Conservation (phyloP, 92 coral and sea anemone genomes). For the Epizoanthus illoricatus region DNA sequence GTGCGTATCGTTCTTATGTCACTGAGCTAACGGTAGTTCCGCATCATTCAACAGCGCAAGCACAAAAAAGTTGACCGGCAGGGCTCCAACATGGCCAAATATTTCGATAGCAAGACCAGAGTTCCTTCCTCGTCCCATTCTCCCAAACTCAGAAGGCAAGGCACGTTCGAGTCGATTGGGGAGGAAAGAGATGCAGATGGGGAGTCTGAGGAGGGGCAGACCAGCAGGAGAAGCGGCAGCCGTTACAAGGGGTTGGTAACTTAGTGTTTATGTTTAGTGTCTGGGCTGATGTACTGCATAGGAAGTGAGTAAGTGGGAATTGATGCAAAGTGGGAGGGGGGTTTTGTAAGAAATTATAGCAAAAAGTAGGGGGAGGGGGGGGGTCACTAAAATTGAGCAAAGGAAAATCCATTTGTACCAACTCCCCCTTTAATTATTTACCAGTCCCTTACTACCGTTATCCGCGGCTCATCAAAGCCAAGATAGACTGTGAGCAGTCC, state of each 20-base stretch:
- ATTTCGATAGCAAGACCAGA: conserved; percentile 47
- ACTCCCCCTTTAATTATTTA: no score
- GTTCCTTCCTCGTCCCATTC: conserved; percentile 44
- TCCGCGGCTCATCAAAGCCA: no score
- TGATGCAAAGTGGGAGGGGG: no score
- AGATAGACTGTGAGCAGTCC: no score
- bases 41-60: conserved; percentile 46
- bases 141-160: conserved; percentile 64
- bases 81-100: conserved; percentile 95
- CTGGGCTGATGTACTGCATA: no score
- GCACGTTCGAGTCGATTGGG: conserved; percentile 58
- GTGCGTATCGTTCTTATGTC: background rate
- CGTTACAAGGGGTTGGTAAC: background rate
- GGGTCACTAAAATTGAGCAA: no score
- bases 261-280: background rate
- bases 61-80: conserved; percentile 79
- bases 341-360: no score
- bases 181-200: conserved; percentile 48
- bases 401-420: no score
- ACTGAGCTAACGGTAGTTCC: background rate
- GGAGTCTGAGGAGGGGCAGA: conserved; percentile 4
- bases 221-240: background rate
- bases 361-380: no score
- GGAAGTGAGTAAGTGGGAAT: no score
- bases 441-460: no score